phyloP scores from a whole-genome alignment of 1,140 invertebrate species.

The Drosophila rhopaloa region DNA sequence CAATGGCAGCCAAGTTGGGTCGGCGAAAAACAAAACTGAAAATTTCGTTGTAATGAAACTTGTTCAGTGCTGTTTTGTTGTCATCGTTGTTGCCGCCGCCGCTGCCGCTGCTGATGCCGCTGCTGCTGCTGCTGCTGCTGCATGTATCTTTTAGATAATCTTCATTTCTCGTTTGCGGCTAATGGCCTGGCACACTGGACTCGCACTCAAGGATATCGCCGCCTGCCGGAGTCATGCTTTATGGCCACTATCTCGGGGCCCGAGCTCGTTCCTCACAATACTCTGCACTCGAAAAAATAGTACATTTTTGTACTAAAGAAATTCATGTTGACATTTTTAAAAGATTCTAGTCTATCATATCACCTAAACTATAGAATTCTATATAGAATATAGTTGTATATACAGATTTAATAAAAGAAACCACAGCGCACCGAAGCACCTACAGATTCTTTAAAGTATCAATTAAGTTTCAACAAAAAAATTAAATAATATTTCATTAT shows the following conservation, averaged over 20 bases:
- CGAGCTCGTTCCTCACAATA: conserved; percentile 32
- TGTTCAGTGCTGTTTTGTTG: conserved; percentile 48
- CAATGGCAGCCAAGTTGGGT: conserved; percentile 41
- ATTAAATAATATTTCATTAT: too few species aligned
- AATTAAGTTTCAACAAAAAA: too few species aligned
- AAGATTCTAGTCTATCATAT: too few species aligned
- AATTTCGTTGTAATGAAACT: conserved; percentile 74
- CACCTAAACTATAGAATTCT: too few species aligned
- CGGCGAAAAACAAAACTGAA: conserved; percentile 54
- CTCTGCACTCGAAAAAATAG: conserved; percentile 7
- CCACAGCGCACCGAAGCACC: too few species aligned
- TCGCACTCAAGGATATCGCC: conserved; percentile 80
- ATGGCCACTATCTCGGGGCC: conserved; percentile 45
- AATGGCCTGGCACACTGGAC: conserved; percentile 77
- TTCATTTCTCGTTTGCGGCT: conserved; percentile 83
- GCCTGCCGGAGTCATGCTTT: conserved; percentile 60
- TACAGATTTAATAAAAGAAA: too few species aligned
- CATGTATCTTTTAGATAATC: conserved; percentile 83
- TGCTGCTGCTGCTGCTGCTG: conserved; percentile 44
- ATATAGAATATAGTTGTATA: too few species aligned
- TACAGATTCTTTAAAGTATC: too few species aligned
- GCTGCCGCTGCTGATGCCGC: conserved; percentile 19
- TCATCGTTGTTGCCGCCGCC: conserved; percentile 27
- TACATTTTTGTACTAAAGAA: not conserved
- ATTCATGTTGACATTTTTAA: too few species aligned